Evolutionary conservation across 2,888 invertebrate species (phyloP).

Genomic region (Ophion ventricosus): DNA sequence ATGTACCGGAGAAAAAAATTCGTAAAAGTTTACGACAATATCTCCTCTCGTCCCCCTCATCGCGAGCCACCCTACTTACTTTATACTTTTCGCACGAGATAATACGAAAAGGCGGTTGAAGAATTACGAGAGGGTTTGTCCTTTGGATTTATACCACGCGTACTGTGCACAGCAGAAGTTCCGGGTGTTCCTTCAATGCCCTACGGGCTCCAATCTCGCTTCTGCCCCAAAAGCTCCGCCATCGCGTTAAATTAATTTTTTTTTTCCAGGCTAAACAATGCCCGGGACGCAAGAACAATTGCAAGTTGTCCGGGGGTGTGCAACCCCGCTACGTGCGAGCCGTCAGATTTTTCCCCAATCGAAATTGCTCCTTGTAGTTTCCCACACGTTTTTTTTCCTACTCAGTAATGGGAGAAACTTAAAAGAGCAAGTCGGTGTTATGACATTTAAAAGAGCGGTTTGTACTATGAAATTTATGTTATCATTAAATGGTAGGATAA

Average conservation of each 20-base stretch:
- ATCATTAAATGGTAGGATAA: no score
- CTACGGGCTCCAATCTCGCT: conserved; percentile 46
- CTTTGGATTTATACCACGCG: conserved; percentile 5
- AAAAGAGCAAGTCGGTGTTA: no score
- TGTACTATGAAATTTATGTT: no score
- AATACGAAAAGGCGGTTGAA: conserved; percentile 63
- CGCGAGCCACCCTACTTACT: conserved; percentile 24
- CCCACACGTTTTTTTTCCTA: neutral
- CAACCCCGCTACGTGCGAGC: neutral
- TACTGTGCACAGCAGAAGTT: conserved; percentile 26
- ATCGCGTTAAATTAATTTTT: conserved; percentile 84
- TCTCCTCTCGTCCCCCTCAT: conserved; percentile 16
- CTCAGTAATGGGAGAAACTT: neutral
- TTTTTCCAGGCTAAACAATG: conserved; percentile 84
- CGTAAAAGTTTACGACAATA: conserved; percentile 18
- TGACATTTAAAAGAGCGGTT: no score
- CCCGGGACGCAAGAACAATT: conserved; percentile 67
- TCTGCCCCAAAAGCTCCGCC: conserved; percentile 13
- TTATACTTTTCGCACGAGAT: conserved; percentile 57
- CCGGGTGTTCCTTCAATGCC: conserved; percentile 41
- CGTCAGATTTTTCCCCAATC: conserved; percentile 13
- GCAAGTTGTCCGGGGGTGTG: conserved; percentile 3
- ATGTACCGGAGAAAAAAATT: neutral
- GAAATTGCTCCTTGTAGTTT: conserved; percentile 15
- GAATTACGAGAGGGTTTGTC: conserved; percentile 59